Conservation (phyloP, 1,140 invertebrate genomes). For the Drosophila tani region DNA sequence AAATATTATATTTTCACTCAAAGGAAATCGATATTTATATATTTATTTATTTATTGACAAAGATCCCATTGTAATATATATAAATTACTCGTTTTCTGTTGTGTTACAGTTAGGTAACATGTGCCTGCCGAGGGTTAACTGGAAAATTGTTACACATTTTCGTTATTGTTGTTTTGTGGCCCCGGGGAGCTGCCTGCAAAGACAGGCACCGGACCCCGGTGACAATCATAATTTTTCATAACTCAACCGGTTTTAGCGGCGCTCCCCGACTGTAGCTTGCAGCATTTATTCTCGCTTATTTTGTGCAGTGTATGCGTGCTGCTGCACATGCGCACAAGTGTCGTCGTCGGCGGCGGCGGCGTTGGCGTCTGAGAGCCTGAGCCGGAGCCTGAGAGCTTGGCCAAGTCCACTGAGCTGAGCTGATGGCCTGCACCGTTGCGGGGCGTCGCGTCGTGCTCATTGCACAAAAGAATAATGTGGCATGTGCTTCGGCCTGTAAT, state of each 20-base stretch:
- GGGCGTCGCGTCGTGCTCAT: slow-evolving; percentile 65
- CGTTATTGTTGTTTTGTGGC: slow-evolving; percentile 40
- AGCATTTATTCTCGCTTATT: slow-evolving; percentile 37
- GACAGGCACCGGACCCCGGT: slow-evolving; percentile 54
- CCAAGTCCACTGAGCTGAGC: slow-evolving; percentile 14
- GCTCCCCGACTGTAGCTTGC: slow-evolving; percentile 55
- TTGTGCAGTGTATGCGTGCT: slow-evolving; percentile 19
- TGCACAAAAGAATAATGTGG: slow-evolving; percentile 83
- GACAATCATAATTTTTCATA: slow-evolving; percentile 84
- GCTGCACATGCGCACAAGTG: slow-evolving; percentile 79
- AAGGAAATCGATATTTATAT: too few relatives aligned
- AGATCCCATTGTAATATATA: too few relatives aligned
- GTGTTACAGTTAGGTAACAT: background rate
- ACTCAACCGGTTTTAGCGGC: slow-evolving; percentile 71
- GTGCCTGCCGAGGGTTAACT: slow-evolving; percentile 62
- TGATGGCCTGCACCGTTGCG: slow-evolving; percentile 11
- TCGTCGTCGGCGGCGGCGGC: slow-evolving; percentile 59
- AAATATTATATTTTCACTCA: background rate
- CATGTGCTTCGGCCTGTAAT: slow-evolving; percentile 73
- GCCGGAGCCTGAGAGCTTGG: slow-evolving; percentile 6
- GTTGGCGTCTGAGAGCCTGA: slow-evolving; percentile 52
- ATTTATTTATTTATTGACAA: background rate
- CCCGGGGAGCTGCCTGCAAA: slow-evolving; percentile 15
- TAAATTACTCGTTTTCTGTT: background rate
- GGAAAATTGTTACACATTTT: slow-evolving; percentile 80